These are phyloP conservation scores for Diploptera punctata DNA, from an alignment of 2,888 invertebrate genomes.

Conservation along the genomic window DNA sequence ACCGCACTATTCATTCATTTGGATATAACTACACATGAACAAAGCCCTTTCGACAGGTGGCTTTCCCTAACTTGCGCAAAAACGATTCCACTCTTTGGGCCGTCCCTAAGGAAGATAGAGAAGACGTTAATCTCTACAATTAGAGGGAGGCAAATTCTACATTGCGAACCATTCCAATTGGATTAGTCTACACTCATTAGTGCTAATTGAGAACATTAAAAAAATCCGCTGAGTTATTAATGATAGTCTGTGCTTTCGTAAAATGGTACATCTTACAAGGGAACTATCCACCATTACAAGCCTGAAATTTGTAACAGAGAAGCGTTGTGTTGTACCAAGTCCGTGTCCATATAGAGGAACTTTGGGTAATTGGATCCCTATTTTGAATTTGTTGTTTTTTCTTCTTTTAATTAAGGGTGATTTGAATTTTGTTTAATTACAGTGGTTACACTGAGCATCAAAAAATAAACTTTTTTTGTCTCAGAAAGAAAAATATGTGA, in stretches of 20 bases:
- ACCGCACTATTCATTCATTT: not conserved
- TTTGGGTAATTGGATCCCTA: too few relatives aligned
- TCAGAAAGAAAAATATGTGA: too few relatives aligned
- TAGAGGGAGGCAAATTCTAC: constrained; percentile 18
- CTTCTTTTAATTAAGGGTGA: too few relatives aligned
- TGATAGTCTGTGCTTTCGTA: not conserved
- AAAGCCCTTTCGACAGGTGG: not conserved
- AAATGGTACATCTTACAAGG: not conserved
- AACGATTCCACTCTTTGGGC: not conserved
- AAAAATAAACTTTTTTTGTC: too few relatives aligned
- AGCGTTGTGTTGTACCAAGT: too few relatives aligned
- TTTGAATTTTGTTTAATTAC: too few relatives aligned
- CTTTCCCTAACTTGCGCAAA: not conserved
- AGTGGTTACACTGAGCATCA: too few relatives aligned
- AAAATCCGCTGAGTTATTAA: constrained; percentile 2
- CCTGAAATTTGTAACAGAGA: too few relatives aligned
- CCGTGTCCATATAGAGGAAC: too few relatives aligned
- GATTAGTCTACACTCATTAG: constrained; percentile 21
- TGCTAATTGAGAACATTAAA: constrained; percentile 21
- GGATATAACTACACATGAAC: not conserved
- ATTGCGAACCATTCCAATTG: constrained; percentile 13
- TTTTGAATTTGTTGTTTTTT: too few relatives aligned
- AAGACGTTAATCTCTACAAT: constrained; percentile 18
- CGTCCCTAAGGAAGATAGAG: constrained; percentile 2
- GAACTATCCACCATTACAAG: too few relatives aligned